phyloP scores from a whole-genome alignment of 2,797 vertebrate genomes.

The Phoeniculus purpureus region DNA sequence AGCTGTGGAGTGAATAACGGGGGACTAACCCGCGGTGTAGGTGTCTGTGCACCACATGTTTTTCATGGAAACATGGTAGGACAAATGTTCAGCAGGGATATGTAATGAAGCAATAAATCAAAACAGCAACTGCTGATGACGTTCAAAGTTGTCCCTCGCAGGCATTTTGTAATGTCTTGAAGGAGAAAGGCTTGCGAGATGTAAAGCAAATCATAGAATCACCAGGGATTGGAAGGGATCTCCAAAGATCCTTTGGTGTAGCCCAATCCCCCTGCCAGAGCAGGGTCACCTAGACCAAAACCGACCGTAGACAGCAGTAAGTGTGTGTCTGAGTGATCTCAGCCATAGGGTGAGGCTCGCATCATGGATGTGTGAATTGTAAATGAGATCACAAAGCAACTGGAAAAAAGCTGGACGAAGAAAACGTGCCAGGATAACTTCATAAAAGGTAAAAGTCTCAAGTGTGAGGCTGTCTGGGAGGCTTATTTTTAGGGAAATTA shows the following conservation, averaged over 20 bases:
- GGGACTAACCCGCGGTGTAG: background rate
- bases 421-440: background rate
- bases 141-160: background rate
- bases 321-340: background rate
- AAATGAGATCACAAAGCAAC: constrained; percentile 18
- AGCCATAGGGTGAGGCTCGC: background rate
- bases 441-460: background rate
- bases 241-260: no score
- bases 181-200: background rate
- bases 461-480: background rate
- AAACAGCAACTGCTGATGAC: background rate
- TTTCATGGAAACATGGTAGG: background rate
- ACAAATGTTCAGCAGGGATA: background rate
- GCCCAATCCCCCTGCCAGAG: no score
- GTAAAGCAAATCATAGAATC: background rate
- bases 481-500: constrained; percentile 9
- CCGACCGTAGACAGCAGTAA: background rate
- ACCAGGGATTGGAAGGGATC: no score
- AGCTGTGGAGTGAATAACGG: background rate
- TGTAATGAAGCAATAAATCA: background rate
- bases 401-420: background rate
- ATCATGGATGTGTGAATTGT: background rate
- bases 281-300: background rate
- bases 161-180: background rate
- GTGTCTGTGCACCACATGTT: background rate